Evolutionary conservation across 2,113 vertebrate genomes (phyloP), one percentile per base, ranked within the genome.

Genomic region (Gadus macrocephalus): DNA sequence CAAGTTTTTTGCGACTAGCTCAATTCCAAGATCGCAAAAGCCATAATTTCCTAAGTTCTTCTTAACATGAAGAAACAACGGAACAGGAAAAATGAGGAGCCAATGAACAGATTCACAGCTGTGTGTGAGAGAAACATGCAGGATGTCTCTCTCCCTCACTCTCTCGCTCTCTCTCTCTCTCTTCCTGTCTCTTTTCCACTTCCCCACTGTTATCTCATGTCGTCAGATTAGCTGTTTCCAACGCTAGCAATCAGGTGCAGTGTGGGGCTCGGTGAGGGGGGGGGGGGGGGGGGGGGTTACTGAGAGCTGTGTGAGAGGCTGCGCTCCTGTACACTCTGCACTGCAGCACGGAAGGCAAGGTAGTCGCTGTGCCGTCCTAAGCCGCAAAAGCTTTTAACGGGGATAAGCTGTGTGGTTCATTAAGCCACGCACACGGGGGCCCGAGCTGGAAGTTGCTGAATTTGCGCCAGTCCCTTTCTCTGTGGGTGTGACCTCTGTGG

Each of bases 351-450:
- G 65, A 81, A 81, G 76, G 53, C 42, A 14, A 14, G 42, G 42
- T 49, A 15, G 78, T 81, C 53, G 79, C 79, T 70, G 79, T 75
- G 71, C 72, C 58, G 78, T 67, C 70, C 79, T 90, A 85, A 91
- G 88, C 90, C 85, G 83, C 83, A 2, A 90, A 84, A 90, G 86
- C 88, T 87, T 81, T 83, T 80, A 49, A 81, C 73, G 19, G 14
- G 80, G 78, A 84, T 90, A 89, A 91, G 84, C 90, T 86, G 85
- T 87, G 90, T 87, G 90, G 89, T 90, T 88, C 77, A 91, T 90
- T 90, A 88, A 87, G 86, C 84, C 69, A 80, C 72, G 74, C 84
- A 70, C 80, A 83, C 78, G 71, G 81, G 82, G 80, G 75, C 72
- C 74, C 84, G 76, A 73, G 75, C 63, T 55, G 77, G 72, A 90